Percentiles rank a stretch among this genome's conserved stretches.
These are phyloP conservation scores for Melanchra persicariae DNA, from an alignment of 2,888 invertebrate species.

Conservation along the genomic window DNA sequence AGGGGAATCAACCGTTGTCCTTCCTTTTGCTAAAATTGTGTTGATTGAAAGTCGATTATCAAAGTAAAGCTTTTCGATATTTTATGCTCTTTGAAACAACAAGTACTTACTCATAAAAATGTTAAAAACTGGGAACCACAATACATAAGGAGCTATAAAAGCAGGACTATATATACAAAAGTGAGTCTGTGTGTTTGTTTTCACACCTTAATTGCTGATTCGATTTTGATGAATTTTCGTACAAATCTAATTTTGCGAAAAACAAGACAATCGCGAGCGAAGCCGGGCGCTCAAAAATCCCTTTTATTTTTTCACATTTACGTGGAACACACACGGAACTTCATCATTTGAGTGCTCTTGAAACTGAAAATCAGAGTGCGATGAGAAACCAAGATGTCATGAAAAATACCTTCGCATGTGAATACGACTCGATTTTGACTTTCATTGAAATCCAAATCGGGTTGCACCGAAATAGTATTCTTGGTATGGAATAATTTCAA, in stretches of 20 bases:
- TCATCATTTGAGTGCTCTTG: constrained; percentile 24
- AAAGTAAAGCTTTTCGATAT: constrained; percentile 17
- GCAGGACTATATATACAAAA: too few relatives aligned
- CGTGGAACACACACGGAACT: background rate
- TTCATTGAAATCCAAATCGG: background rate
- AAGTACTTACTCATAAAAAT: background rate
- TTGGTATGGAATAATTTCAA: too few relatives aligned
- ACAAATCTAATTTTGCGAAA: too few relatives aligned
- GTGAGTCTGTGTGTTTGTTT: too few relatives aligned
- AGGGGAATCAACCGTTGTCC: constrained; percentile 39
- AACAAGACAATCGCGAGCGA: too few relatives aligned
- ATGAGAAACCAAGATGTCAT: constrained; percentile 7
- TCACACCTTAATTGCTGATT: too few relatives aligned
- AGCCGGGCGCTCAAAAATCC: too few relatives aligned
- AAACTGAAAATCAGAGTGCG: constrained; percentile 18
- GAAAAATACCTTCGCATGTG: background rate
- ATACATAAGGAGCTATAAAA: too few relatives aligned
- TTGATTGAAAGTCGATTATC: background rate
- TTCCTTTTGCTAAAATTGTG: constrained; percentile 31
- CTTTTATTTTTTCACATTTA: background rate
- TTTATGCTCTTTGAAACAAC: background rate
- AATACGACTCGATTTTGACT: background rate
- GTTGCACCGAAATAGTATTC: background rate
- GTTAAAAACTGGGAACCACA: too few relatives aligned
- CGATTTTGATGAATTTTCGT: too few relatives aligned